Conservation (phyloP, 1,140 invertebrate genomes). For the Cydia pomonella region DNA sequence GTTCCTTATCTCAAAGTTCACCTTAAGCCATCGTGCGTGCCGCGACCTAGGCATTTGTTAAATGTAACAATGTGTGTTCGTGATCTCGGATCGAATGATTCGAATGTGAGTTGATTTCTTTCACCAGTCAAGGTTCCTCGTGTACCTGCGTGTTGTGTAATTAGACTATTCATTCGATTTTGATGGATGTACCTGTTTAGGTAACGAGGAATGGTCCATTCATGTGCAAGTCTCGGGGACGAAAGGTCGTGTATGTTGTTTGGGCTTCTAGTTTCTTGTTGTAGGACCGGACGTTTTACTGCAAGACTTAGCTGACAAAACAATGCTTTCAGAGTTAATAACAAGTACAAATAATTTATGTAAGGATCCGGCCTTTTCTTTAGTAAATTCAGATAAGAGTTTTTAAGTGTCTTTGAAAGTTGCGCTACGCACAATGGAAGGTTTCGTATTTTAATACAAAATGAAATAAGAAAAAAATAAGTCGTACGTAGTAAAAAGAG, state of each 20-base stretch:
- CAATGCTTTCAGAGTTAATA: too few relatives aligned
- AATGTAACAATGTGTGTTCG: constrained; percentile 14
- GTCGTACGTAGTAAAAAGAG: too few relatives aligned
- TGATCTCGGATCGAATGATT: constrained; percentile 3
- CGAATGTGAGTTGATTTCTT: constrained; percentile 15
- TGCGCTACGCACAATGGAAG: too few relatives aligned
- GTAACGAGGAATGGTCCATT: neutral
- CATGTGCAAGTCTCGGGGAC: neutral
- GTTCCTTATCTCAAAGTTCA: constrained; percentile 14
- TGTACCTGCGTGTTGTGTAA: constrained; percentile 6
- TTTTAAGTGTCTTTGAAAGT: too few relatives aligned
- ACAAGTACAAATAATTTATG: too few relatives aligned
- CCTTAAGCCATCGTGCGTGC: constrained; percentile 6
- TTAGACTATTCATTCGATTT: constrained; percentile 8
- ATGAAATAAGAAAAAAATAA: too few relatives aligned
- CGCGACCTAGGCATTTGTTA: constrained; percentile 18
- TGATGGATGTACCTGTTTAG: neutral
- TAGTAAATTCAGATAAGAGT: too few relatives aligned
- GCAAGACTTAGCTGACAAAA: too few relatives aligned
- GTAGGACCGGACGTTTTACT: too few relatives aligned
- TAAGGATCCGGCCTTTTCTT: too few relatives aligned
- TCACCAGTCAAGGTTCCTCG: neutral
- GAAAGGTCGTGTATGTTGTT: neutral
- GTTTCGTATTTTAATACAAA: too few relatives aligned
- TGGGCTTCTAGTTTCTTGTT: too few relatives aligned